Evolutionary conservation across 53 echinoderm and acorn worm genomes (phyloP), one percentile per base, ranked within the genome.

Genomic region (Paracentrotus lividus): DNA sequence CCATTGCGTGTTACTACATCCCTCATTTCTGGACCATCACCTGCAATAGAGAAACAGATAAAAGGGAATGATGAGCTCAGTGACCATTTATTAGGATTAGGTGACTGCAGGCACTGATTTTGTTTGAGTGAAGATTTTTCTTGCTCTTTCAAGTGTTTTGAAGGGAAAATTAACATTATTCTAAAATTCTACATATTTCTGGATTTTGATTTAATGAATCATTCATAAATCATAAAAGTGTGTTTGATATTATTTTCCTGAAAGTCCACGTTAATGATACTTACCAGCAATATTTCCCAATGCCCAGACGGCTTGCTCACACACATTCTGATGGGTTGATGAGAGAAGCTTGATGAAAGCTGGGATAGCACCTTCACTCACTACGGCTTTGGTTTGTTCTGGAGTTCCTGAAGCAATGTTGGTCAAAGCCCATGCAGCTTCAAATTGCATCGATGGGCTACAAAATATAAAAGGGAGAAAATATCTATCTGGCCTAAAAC

Each of bases 261-360:
- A 15, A 57, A 57, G 20, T 13, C 52, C 18, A 57, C n/a, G n/a
- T n/a, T n/a, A n/a, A n/a, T n/a, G n/a, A n/a, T n/a, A 72, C 92
- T 57, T 90, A 98, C 98, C 99, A 92, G 99, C 99, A 96, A 99
- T 99, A 91, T 99, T 99, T 15, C 99, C 99, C 51, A 99, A 92
- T 34, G 99, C 99, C 99, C 99, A 99, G 4, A 99, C 99, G 81
- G 99, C 99, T 84, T 99, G 99, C 69, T 99, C 99, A 53, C 94
- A 86, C 31, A 99, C 99, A 60, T 96, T 96, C 29, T 93, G 88
- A 21, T 95, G 97, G 1, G 96, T 86, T 9, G 96, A 97, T 1
- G 95, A 95, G 14, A 99, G 97, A 26, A 99, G 96, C 92, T 96
- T 99, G 84, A 98, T 85, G 64, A 99, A 97, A 33, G 95, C 94